phyloP scores from a whole-genome alignment of 2,113 vertebrate genomes.

The Zonotrichia leucophrys region DNA sequence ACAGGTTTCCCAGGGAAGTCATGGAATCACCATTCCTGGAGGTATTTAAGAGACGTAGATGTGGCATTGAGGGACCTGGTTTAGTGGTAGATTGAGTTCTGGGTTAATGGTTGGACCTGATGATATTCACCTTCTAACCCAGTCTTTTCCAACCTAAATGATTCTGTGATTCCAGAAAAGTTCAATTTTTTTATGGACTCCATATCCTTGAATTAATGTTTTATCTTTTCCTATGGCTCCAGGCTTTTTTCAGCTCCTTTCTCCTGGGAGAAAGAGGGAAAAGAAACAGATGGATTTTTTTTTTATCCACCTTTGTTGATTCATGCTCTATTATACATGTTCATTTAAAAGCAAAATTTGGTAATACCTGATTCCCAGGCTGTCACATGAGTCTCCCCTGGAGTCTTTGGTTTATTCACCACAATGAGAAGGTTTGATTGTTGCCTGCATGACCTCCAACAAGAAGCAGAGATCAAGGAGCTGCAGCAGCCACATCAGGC shows the following conservation, averaged over 20 bases:
- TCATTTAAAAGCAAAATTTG: background rate
- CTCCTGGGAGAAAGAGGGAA: background rate
- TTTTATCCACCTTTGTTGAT: background rate
- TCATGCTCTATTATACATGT: background rate
- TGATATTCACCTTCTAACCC: background rate
- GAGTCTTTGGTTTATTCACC: background rate
- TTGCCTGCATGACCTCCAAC: background rate
- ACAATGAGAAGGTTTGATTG: background rate
- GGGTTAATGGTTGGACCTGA: background rate
- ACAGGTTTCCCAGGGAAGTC: background rate
- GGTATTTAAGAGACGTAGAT: background rate
- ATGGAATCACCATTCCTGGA: background rate
- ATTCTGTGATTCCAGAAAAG: background rate
- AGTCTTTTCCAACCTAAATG: background rate
- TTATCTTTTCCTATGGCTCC: accelerated
- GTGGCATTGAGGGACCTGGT: background rate
- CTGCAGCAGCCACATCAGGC: background rate
- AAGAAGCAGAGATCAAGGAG: background rate
- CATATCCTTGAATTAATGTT: background rate
- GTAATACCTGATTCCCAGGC: background rate
- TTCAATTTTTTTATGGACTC: background rate
- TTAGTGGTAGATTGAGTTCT: background rate
- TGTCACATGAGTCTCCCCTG: accelerated
- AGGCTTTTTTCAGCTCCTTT: background rate
- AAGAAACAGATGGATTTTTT: background rate